Conservation (phyloP, 2,797 vertebrate species). For the Sebastiscus tertius region DNA sequence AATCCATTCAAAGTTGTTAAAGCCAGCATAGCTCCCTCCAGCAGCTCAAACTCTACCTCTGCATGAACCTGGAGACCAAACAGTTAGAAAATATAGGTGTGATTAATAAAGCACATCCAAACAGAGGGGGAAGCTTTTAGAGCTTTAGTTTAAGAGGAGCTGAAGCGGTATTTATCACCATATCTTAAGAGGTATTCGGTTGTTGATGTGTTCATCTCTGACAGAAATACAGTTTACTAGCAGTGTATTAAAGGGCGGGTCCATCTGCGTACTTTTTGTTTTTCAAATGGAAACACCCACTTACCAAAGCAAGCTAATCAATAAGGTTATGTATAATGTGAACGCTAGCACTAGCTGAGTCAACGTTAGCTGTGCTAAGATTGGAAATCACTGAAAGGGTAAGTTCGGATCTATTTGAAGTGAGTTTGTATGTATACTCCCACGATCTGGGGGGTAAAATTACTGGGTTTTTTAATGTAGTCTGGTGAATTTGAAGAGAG, state of each 20-base stretch:
- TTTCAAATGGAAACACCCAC: too few species aligned
- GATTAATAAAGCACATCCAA: background rate
- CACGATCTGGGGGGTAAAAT: too few species aligned
- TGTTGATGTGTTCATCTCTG: background rate
- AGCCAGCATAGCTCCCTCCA: slow-evolving; percentile 88
- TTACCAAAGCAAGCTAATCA: too few species aligned
- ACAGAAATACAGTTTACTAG: background rate
- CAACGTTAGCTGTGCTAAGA: too few species aligned
- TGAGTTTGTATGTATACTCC: too few species aligned
- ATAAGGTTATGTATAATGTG: too few species aligned
- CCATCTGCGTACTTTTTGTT: too few species aligned
- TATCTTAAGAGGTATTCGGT: background rate
- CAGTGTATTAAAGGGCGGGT: background rate
- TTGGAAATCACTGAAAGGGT: too few species aligned
- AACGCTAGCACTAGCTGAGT: too few species aligned
- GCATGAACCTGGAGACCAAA: slow-evolving; percentile 82
- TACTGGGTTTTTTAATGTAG: too few species aligned
- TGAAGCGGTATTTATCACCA: background rate
- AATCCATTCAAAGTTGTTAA: slow-evolving; percentile 80
- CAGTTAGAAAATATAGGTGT: background rate
- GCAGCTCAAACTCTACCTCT: slow-evolving; percentile 83
- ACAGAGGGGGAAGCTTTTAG: background rate
- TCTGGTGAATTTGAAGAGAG: too few species aligned
- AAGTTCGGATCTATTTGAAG: too few species aligned
- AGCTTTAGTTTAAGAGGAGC: background rate